Conservation (phyloP, 2,797 vertebrate species). For the Enteromius viviparus region DNA sequence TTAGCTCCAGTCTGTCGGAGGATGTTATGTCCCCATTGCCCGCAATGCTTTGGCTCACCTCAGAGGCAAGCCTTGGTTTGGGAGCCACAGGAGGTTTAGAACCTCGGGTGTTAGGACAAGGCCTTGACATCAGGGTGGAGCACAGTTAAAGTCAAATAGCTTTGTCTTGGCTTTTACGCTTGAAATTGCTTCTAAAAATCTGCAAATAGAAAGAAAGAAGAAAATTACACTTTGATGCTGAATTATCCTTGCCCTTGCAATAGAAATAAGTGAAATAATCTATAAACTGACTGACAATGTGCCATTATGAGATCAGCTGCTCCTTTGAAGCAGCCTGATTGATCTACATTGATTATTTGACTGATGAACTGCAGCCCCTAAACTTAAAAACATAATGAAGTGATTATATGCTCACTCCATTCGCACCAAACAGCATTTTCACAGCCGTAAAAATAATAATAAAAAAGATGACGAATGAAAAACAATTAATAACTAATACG, state of each 20-base stretch:
- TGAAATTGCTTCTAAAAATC: constrained; percentile 88
- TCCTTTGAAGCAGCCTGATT: constrained; percentile 14
- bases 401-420: constrained; percentile 10
- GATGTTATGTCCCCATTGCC: constrained; percentile 83
- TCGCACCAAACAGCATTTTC: background rate
- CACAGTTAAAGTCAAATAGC: constrained; percentile 84
- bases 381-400: constrained; percentile 19
- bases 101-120: constrained; percentile 78
- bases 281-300: constrained; percentile 15
- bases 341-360: constrained; percentile 29
- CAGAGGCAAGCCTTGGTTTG: constrained; percentile 83
- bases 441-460: constrained; percentile 1
- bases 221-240: background rate
- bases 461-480: background rate
- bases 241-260: constrained; percentile 8
- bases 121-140: constrained; percentile 83
- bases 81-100: constrained; percentile 91
- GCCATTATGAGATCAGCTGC: constrained; percentile 9
- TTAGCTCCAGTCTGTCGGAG: constrained; percentile 71
- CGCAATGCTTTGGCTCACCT: constrained; percentile 75
- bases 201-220: constrained; percentile 65
- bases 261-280: background rate
- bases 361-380: constrained; percentile 19
- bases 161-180: constrained; percentile 84
- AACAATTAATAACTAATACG: background rate